Evolutionary conservation across 2,888 invertebrate species (phyloP), one percentile per base, ranked within the genome.

Genomic region (Macrosiphum euphorbiae): DNA sequence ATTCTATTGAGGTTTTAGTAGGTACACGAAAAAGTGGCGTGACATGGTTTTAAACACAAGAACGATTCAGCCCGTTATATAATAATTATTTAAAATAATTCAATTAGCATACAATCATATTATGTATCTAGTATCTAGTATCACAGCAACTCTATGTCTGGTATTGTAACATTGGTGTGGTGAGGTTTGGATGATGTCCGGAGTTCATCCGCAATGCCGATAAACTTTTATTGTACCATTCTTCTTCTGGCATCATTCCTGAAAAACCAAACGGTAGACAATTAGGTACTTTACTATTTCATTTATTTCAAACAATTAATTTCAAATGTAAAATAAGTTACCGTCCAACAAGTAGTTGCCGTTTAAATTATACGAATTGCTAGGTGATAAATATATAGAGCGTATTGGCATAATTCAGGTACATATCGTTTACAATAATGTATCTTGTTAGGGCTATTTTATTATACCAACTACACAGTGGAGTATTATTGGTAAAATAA

Each of bases 171-270:
- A 99, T 99, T 94, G 99, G 99, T 95, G 99, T 98, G 94, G 98
- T 98, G 95, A 99, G 97, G 96, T 99, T 99, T 95, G 99, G 98
- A 96, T 99, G 98, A 96, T 99, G 98, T 92, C 98, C 98, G 95
- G 98, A 97, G 97, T 99, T 99, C 99, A 99, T 99, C 96, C 99
- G 97, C 95, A 99, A 97, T 94, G 99, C 99, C 94, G 99, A 99
- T 95, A 99, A 97, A 95, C 99, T 99, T 96, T 99, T 99, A 97
- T 99, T 99, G 97, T 99, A 99, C 99, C 99, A 99, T 96, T 99
- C 99, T 96, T 98, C 99, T 96, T 98, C 98, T 90, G 98, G 98
- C 95, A 97, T 98, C 98, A 98, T 98, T 95, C 98, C 98, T 98
- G 96, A 78, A 88, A 78, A 92, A 78, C 16, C 41, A 20, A 88